A percentile compares a stretch with the other conserved stretches of the same genome.
phyloP scores from a whole-genome alignment of 2,797 vertebrate genomes.

The Ispidina lecontei region DNA sequence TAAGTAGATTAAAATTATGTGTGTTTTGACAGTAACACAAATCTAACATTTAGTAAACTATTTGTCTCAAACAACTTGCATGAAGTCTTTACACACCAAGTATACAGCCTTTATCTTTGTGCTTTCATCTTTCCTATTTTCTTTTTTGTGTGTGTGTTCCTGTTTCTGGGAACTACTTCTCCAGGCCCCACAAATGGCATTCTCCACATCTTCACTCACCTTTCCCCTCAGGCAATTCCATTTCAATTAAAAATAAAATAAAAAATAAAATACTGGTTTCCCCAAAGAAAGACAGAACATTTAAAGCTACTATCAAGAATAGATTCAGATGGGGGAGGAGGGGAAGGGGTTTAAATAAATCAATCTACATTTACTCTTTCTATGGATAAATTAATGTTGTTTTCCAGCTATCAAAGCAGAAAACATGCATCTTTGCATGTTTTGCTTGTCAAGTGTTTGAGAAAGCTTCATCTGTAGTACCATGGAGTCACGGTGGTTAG shows the following conservation, averaged over 20 bases:
- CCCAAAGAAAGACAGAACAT: neutral
- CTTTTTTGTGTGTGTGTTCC: neutral
- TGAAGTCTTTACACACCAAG: neutral
- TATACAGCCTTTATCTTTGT: neutral
- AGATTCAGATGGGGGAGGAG: rapidly evolving
- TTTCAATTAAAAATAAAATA: neutral
- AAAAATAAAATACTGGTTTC: neutral
- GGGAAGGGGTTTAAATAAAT: neutral
- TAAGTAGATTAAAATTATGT: neutral
- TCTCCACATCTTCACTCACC: neutral
- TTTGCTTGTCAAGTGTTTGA: neutral
- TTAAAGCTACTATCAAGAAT: neutral
- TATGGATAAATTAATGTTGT: neutral
- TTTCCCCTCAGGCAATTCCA: neutral
- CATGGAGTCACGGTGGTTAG: neutral
- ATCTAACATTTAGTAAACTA: neutral
- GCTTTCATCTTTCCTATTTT: neutral
- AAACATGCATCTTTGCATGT: neutral
- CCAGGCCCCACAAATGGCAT: neutral
- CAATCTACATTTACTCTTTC: neutral
- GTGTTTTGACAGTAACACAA: neutral
- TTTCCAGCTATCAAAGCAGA: neutral
- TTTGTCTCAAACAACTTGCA: neutral
- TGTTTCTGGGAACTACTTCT: neutral
- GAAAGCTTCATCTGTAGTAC: neutral